Evolutionary conservation across 2,797 vertebrate genomes (phyloP), one percentile per base, ranked within the genome.

Genomic region (Eulemur coronatus): DNA sequence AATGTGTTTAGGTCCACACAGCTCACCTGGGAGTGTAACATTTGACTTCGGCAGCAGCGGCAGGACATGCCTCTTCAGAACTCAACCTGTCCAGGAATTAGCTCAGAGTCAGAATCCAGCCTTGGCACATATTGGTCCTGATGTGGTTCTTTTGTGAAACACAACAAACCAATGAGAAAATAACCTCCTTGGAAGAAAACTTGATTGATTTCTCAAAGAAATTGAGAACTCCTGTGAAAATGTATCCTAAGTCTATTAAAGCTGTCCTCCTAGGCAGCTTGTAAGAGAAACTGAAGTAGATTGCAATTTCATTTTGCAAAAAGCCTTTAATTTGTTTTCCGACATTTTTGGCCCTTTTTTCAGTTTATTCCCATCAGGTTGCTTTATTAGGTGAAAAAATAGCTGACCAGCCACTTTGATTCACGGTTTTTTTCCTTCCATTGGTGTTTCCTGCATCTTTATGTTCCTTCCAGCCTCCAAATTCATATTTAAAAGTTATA

Each of bases 401-500:
- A 80, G 65, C 95, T 87, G 82, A 43, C 4, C 80, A 96, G 30
- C 28, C 35, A 13, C 18, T 67, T 1, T 70, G 69, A 81, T n/a
- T 76, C 59, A 57, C 48, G 38, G 46, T 26, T 52, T 41, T 59
- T 94, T 85, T 50, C 72, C 61, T 91, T 48, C 20, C 82, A 0
- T 80, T 88, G 57, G 43, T 75, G 48, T 38, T 7, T 28, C 91
- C 69, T 97, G 35, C 43, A 35, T 97, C 67, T 93, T 84, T 91
- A 14, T 93, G 18, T 82, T 96, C 63, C 90, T 96, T 98, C 81
- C 35, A 91, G 79, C 92, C 61, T 94, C 96, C 87, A 92, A 98
- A 96, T 90, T 79, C 28, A 81, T 88, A 94, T 96, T 97, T 92
- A 97, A 95, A 98, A 98, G 98, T 98, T 98, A 98, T 98, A 97